phyloP scores from a whole-genome alignment of 2,888 invertebrate species.

The Lymantria monacha region DNA sequence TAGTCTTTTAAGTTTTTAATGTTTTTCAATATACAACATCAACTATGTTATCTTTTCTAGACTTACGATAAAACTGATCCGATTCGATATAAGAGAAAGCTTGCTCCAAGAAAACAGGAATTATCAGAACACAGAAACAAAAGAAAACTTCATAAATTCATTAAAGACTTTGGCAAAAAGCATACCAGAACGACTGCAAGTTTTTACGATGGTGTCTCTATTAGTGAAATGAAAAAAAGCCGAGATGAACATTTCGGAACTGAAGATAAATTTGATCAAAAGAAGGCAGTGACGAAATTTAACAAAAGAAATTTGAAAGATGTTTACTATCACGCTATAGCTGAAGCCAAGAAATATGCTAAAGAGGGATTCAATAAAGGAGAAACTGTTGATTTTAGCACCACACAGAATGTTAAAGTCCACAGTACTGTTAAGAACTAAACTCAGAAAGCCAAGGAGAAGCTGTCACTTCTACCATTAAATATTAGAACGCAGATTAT shows the following conservation, averaged over 20 bases:
- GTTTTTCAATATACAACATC: no score
- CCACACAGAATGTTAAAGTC: background rate
- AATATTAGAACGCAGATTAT: no score
- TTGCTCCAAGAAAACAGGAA: background rate
- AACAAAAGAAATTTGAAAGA: slow-evolving; percentile 43
- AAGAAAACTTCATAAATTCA: slow-evolving; percentile 23
- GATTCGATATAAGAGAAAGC: slow-evolving; percentile 24
- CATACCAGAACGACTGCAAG: slow-evolving; percentile 35
- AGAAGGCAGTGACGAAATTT: background rate
- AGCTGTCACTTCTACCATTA: no score
- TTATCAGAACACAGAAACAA: slow-evolving; percentile 3
- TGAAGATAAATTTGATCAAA: background rate
- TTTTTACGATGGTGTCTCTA: slow-evolving; percentile 16
- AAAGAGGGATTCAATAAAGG: slow-evolving; percentile 7
- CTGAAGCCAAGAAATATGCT: slow-evolving; percentile 42
- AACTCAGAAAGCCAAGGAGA: background rate
- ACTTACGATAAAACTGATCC: slow-evolving; percentile 11
- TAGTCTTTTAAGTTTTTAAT: no score
- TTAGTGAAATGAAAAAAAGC: slow-evolving; percentile 10
- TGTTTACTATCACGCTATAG: slow-evolving; percentile 48
- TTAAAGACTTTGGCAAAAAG: slow-evolving; percentile 37
- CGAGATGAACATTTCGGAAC: background rate
- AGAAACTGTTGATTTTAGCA: background rate
- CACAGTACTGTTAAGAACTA: background rate
- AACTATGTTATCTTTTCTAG: no score